Evolutionary conservation across 2,113 vertebrate genomes (phyloP), one percentile per base, ranked within the genome.

Genomic region (Lepus americanus): DNA sequence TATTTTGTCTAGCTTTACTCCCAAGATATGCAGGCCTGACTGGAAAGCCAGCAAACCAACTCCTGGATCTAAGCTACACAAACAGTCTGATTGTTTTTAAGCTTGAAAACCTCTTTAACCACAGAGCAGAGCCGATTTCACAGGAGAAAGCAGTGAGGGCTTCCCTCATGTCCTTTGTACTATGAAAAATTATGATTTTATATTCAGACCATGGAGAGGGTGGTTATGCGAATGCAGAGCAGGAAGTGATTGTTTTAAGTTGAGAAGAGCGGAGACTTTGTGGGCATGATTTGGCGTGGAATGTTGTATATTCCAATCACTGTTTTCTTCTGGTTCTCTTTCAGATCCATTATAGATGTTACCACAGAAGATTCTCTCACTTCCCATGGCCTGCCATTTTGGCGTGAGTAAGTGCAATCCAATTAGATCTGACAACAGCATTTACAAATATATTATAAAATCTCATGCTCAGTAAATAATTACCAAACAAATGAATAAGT

Each of bases 271-370:
- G 9, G 22, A 33, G 6, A 29, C 64, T 74, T 7, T 69, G 78
- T 89, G 83, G 39, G 27, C n/a, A 69, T 5, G n/a, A 29, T 86
- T 73, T 86, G 55, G 55, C 33, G 22, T 81, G 51, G 14, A 36
- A 82, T 78, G 88, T 85, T 83, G 10, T 82, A 59, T 92, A 31
- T 9, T 70, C 22, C 66, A 51, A 33, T 76, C 36, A 74, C 22
- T 11, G 27, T 36, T 76, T 96, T 76, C 7, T 95, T 39, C 86
- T 88, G 9, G 79, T 85, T 89, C 92, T 82, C 33, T 44, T 51
- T 85, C 59, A 77, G 49, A 87, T 55, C 9, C 10, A 1, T 66
- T 79, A 76, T 61, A 81, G 33, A 85, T 29, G 33, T 53, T 44
- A 12, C 92, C 83, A 49, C 79, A 74, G 83, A 14, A 20, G 23